Evolutionary conservation across 2,888 invertebrate species (phyloP).

Genomic region (Cosmopolites sordidus): DNA sequence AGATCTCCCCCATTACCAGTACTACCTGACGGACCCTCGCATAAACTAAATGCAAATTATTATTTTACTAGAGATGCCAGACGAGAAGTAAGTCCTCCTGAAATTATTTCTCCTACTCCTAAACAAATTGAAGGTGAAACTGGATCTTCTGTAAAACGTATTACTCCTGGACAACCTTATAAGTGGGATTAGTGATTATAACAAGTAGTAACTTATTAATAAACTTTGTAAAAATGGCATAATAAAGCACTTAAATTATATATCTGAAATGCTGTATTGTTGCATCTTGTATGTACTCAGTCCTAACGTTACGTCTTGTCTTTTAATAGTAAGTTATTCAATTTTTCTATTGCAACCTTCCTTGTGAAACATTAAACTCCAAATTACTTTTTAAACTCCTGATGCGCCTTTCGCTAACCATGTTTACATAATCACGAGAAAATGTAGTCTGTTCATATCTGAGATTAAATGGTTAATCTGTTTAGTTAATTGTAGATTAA

Average conservation of each 20-base stretch:
- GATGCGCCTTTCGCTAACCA: no score
- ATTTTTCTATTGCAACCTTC: no score
- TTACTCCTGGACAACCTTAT: conserved; percentile 36
- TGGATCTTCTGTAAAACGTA: conserved; percentile 23
- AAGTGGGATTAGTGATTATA: conserved; percentile 34
- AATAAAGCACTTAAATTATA: not conserved
- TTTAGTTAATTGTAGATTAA: no score
- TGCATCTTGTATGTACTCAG: no score
- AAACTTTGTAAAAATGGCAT: not conserved
- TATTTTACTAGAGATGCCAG: conserved; percentile 81
- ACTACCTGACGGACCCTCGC: conserved; percentile 77
- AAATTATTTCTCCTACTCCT: conserved; percentile 48
- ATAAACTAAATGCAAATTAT: conserved; percentile 76
- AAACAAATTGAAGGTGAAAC: conserved; percentile 33
- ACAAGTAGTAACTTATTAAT: not conserved
- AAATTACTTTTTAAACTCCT: no score
- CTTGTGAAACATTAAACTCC: no score
- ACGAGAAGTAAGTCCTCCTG: conserved; percentile 69
- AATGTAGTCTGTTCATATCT: no score
- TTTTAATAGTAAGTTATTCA: no score
- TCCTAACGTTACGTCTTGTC: no score
- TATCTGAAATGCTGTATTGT: no score
- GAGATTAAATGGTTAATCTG: no score
- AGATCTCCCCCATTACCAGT: conserved; percentile 79
- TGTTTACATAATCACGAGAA: no score